Conservation (phyloP, 2,888 invertebrate genomes). For the Scaptomyza cyrtandrae region DNA sequence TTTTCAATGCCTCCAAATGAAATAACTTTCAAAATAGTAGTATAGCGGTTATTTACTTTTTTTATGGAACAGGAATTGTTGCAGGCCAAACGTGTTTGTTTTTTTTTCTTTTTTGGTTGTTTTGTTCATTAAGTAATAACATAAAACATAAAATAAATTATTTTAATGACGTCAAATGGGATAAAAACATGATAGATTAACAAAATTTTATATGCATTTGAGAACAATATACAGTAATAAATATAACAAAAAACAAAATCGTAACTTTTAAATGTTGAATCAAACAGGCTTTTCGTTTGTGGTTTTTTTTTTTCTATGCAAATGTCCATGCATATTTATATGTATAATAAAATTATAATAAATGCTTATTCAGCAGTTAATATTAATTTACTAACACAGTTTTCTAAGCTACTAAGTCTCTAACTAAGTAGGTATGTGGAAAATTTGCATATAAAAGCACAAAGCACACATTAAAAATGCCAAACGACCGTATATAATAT, state of each 20-base stretch:
- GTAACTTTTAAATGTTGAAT: conserved; percentile 22
- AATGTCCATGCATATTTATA: conserved; percentile 47
- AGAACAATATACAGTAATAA: conserved; percentile 12
- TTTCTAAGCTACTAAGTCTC: conserved; percentile 15
- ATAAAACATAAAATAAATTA: conserved; percentile 30
- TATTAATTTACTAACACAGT: conserved; percentile 53
- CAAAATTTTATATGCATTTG: conserved; percentile 20
- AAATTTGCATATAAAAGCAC: conserved; percentile 55
- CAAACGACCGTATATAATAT: conserved; percentile 46
- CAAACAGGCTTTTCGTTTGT: conserved; percentile 29
- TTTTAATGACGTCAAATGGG: conserved; percentile 12
- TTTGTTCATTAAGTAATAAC: conserved; percentile 17
- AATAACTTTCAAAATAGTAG: neutral
- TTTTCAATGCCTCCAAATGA: neutral
- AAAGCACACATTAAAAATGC: conserved; percentile 19
- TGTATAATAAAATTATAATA: conserved; percentile 30
- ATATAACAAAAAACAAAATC: conserved; percentile 18
- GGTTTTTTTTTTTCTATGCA: conserved; percentile 24
- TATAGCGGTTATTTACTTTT: neutral
- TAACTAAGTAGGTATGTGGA: conserved; percentile 21
- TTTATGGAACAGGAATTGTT: neutral
- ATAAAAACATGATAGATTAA: conserved; percentile 11
- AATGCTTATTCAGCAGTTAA: conserved; percentile 22
- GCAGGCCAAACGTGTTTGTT: conserved; percentile 12
- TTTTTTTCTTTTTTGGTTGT: neutral